A percentile compares a stretch with the other conserved stretches of the same genome.
Evolutionary conservation across 2,888 invertebrate genomes (phyloP).

Genomic region (Agriotes lineatus): DNA sequence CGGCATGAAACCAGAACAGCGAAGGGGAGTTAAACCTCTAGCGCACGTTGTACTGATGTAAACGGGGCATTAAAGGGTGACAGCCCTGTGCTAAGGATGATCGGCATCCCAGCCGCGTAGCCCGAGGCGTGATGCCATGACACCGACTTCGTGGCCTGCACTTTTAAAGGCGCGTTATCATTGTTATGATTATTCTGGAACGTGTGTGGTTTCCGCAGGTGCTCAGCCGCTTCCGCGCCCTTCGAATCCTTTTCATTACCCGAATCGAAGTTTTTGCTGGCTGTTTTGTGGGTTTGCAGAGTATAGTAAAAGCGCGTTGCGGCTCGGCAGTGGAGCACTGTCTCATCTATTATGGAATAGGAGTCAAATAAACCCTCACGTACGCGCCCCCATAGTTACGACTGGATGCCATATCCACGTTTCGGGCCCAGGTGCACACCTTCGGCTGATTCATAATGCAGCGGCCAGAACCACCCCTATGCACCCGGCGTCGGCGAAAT

Average conservation of each 20-base stretch:
- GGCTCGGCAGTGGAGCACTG: conserved; percentile 28
- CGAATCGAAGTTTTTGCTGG: conserved; percentile 27
- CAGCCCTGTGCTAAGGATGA: conserved; percentile 41
- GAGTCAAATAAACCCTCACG: conserved; percentile 49
- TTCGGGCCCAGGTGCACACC: conserved; percentile 48
- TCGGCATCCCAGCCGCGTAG: conserved; percentile 49
- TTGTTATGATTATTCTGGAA: conserved; percentile 49
- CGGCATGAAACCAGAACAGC: too few relatives aligned
- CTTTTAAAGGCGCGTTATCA: conserved; percentile 48
- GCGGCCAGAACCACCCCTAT: conserved; percentile 24
- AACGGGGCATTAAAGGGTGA: conserved; percentile 42
- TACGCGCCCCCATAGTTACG: conserved; percentile 50
- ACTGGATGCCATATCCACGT: conserved; percentile 43
- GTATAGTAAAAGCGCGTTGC: conserved; percentile 30
- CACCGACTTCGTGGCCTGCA: conserved; percentile 47
- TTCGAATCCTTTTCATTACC: conserved; percentile 33
- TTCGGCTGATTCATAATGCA: conserved; percentile 50
- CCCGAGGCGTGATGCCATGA: conserved; percentile 46
- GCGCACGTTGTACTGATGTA: conserved; percentile 37
- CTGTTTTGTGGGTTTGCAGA: conserved; percentile 35
- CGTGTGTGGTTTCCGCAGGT: conserved; percentile 44
- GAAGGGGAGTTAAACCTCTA: conserved; percentile 4
- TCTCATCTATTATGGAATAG: conserved; percentile 53
- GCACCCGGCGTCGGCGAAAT: conserved; percentile 5
- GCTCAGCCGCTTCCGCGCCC: conserved; percentile 20